Percentiles rank a stretch among this genome's conserved stretches.
Conservation (phyloP, 1,140 invertebrate genomes). For the Temnothorax curvispinosus region DNA sequence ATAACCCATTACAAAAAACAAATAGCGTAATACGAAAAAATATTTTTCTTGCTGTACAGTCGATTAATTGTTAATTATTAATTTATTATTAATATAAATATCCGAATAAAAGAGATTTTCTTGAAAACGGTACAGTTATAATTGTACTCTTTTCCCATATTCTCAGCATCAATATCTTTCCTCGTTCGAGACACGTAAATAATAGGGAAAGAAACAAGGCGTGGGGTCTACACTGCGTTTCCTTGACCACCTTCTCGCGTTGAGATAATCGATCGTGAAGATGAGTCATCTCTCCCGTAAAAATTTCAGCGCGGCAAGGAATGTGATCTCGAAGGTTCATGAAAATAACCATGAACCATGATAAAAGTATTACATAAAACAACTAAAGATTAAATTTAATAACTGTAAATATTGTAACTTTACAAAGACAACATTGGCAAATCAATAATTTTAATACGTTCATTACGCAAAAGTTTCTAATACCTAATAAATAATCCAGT, state of each 20-base stretch:
- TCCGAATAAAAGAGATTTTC: background rate
- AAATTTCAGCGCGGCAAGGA: conserved; percentile 61
- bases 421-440: background rate
- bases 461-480: background rate
- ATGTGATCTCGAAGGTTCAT: conserved; percentile 36
- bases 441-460: background rate
- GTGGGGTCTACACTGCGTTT: conserved; percentile 39
- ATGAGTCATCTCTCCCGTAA: conserved; percentile 73
- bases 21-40: background rate
- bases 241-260: conserved; percentile 48
- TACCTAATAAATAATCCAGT: background rate
- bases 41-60: background rate
- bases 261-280: conserved; percentile 72
- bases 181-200: conserved; percentile 12
- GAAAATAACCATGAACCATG: conserved; percentile 1
- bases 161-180: background rate
- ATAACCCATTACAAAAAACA: background rate
- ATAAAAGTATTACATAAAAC: conserved; percentile 36
- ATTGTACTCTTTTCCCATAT: background rate
- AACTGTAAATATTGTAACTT: background rate
- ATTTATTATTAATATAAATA: no score
- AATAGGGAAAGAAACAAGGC: background rate
- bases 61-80: no score
- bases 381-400: conserved; percentile 45
- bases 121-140: conserved; percentile 2